Percentiles rank a stretch among this genome's conserved stretches.
Conservation (phyloP, 1,140 invertebrate species). For the Drosophila tristis region DNA sequence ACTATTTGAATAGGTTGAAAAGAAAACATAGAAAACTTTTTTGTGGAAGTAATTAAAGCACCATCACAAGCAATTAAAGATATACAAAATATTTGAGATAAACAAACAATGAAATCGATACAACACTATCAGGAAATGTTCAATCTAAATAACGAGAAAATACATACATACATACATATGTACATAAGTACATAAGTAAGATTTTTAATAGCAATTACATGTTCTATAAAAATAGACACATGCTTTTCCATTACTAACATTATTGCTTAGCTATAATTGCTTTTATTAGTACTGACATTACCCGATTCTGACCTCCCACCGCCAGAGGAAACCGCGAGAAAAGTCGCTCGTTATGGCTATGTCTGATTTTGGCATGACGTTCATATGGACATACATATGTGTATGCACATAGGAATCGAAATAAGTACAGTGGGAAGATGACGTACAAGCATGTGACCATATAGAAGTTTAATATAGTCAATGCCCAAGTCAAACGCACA, state of each 20-base stretch:
- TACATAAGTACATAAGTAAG: not conserved
- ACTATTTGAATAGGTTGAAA: no score
- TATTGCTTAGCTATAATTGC: conserved; percentile 3
- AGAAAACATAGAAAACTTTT: no score
- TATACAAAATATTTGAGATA: no score
- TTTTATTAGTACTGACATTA: conserved; percentile 4
- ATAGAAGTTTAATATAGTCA: conserved; percentile 63
- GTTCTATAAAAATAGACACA: conserved; percentile 1
- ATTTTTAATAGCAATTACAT: not conserved
- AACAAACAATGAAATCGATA: no score
- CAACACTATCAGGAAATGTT: no score
- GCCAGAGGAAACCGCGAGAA: conserved; percentile 29
- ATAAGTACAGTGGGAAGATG: conserved; percentile 55
- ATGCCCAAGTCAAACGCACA: conserved; percentile 48
- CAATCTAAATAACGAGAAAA: not conserved
- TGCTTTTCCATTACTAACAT: conserved; percentile 23
- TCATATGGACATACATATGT: not conserved
- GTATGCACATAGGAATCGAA: conserved; percentile 12
- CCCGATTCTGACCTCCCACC: conserved; percentile 18
- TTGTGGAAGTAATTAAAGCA: no score
- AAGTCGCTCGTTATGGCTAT: conserved; percentile 15
- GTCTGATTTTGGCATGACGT: conserved; percentile 5
- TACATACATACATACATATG: not conserved
- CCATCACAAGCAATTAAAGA: no score
- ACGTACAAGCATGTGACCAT: conserved; percentile 54